Conservation (phyloP, 2,113 vertebrate genomes). For the Nyctibius bracteatus region DNA sequence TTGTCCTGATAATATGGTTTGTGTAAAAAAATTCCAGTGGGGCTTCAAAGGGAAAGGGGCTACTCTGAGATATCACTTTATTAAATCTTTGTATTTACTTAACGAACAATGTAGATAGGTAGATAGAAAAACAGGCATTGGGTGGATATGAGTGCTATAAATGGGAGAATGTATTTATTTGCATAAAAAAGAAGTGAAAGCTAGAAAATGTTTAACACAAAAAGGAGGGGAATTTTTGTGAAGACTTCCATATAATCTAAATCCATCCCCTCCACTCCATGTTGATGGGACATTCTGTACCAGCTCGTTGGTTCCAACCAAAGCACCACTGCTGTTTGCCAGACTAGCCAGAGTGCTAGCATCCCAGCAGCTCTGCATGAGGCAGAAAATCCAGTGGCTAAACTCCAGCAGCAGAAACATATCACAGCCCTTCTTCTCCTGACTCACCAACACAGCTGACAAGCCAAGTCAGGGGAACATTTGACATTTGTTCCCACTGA, state of each 20-base stretch:
- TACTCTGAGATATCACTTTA: background rate
- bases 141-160: background rate
- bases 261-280: background rate
- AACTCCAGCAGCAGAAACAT: background rate
- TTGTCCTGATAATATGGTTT: background rate
- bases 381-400: background rate
- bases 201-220: background rate
- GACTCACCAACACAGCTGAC: background rate
- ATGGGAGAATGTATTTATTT: background rate
- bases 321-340: background rate
- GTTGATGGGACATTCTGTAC: background rate
- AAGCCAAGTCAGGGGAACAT: background rate
- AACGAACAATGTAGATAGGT: background rate
- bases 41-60: background rate
- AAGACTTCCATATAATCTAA: background rate
- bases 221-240: background rate
- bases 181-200: background rate
- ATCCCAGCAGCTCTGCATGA: background rate
- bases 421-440: background rate
- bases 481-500: background rate
- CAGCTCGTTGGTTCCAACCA: background rate
- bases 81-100: background rate
- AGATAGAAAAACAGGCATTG: background rate
- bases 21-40: background rate
- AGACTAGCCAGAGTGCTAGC: background rate